These are phyloP conservation scores for Apis laboriosa DNA, from an alignment of 1,140 invertebrate species.

Conservation along the genomic window DNA sequence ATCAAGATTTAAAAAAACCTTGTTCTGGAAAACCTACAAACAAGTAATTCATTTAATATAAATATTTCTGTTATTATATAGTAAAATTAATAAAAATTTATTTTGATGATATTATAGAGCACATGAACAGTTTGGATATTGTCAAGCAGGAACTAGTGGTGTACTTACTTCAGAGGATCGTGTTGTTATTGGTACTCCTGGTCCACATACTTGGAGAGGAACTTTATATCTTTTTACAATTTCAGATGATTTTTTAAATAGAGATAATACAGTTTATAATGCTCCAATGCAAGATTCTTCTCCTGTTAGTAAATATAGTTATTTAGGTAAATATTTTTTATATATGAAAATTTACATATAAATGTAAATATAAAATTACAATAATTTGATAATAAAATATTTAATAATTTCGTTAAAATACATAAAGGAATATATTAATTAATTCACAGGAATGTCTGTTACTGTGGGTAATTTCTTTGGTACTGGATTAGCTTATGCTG, in stretches of 20 bases:
- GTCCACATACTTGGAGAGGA: conserved; percentile 93
- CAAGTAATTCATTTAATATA: conserved; percentile 81
- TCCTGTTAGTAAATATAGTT: conserved; percentile 94
- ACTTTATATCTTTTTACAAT: conserved; percentile 91
- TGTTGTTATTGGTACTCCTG: conserved; percentile 91
- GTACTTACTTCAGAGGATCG: conserved; percentile 89
- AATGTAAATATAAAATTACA: background rate
- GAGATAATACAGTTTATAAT: conserved; percentile 90
- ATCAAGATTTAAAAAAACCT: conserved; percentile 88
- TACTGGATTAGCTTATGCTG: conserved; percentile 85
- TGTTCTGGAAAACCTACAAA: conserved; percentile 88
- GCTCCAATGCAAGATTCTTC: conserved; percentile 85
- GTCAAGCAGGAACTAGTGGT: conserved; percentile 95
- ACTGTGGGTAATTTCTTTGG: conserved; percentile 90
- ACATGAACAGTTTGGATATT: conserved; percentile 94
- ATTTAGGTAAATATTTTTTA: conserved; percentile 84
- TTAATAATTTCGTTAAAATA: background rate
- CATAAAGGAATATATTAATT: conserved; percentile 15
- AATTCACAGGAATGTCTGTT: conserved; percentile 90
- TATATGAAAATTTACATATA: background rate
- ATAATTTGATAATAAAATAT: background rate
- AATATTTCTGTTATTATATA: conserved; percentile 27
- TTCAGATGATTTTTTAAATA: conserved; percentile 86
- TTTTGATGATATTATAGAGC: conserved; percentile 81
- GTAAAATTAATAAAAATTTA: conserved; percentile 19